phyloP scores from a whole-genome alignment of 2,888 invertebrate species.

The Chrysotoxum bicinctum region DNA sequence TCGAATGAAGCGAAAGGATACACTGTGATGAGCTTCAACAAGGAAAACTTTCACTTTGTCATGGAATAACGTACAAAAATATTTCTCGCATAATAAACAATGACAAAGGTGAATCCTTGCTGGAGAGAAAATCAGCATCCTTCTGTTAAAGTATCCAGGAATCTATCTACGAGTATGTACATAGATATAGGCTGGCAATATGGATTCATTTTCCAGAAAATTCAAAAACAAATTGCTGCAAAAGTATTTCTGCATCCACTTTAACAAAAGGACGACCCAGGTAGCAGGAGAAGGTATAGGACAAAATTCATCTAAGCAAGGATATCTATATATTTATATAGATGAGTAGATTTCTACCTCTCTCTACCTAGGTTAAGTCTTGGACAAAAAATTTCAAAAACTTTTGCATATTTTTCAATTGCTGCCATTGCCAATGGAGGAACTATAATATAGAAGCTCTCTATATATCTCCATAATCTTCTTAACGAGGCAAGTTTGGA shows the following conservation, averaged over 20 bases:
- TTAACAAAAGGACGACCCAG: slow-evolving; percentile 18
- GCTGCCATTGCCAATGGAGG: slow-evolving; percentile 14
- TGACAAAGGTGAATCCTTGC: slow-evolving; percentile 32
- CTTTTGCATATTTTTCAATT: slow-evolving; percentile 48
- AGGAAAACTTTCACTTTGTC: slow-evolving; percentile 27
- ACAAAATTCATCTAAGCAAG: background rate
- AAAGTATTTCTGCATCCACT: slow-evolving; percentile 52
- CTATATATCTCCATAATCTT: background rate
- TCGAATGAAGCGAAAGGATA: background rate
- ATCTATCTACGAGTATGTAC: too few species aligned
- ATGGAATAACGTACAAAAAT: slow-evolving; percentile 5
- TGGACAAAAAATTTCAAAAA: slow-evolving; percentile 19
- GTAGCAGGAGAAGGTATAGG: too few species aligned
- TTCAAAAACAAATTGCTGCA: slow-evolving; percentile 56
- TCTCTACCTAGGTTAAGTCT: background rate
- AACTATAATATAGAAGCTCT: background rate
- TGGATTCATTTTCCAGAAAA: slow-evolving; percentile 25
- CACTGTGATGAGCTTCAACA: slow-evolving; percentile 13
- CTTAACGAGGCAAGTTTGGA: slow-evolving; percentile 31
- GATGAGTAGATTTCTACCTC: background rate
- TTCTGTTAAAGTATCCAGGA: background rate
- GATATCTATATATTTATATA: background rate
- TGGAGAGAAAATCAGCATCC: background rate
- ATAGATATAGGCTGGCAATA: background rate
- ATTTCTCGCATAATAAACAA: slow-evolving; percentile 36